Evolutionary conservation across 2,888 invertebrate genomes (phyloP).

Genomic region (Therioaphis trifolii): DNA sequence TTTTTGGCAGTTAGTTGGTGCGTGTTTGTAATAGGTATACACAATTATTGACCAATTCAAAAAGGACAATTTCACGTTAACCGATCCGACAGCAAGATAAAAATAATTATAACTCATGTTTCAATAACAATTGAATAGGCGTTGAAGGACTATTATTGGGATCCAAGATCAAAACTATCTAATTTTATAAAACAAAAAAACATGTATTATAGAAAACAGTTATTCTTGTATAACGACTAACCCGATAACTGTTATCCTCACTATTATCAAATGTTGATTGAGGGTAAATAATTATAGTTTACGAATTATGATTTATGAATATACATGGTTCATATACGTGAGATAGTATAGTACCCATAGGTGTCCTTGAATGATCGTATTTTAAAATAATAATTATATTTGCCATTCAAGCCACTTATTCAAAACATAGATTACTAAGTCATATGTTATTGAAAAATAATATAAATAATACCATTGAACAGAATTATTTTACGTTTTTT

Average conservation of each 20-base stretch:
- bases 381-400: too few relatives aligned
- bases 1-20: neutral
- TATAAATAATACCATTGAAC: too few relatives aligned
- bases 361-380: too few relatives aligned
- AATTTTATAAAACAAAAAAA: neutral
- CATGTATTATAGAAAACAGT: neutral
- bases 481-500: too few relatives aligned
- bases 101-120: neutral
- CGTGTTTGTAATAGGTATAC: neutral
- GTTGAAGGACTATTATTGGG: neutral
- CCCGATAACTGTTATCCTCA: neutral
- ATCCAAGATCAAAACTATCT: neutral
- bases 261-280: neutral
- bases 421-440: too few relatives aligned
- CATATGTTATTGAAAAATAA: too few relatives aligned
- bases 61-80: constrained; percentile 10
- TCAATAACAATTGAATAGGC: neutral
- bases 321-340: too few relatives aligned
- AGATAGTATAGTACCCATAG: too few relatives aligned
- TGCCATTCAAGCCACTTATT: too few relatives aligned
- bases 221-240: neutral
- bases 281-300: neutral
- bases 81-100: neutral
- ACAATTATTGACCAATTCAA: constrained; percentile 25
- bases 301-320: too few relatives aligned